Evolutionary conservation across 2,113 vertebrate species (phyloP).

Genomic region (Sapajus apella): DNA sequence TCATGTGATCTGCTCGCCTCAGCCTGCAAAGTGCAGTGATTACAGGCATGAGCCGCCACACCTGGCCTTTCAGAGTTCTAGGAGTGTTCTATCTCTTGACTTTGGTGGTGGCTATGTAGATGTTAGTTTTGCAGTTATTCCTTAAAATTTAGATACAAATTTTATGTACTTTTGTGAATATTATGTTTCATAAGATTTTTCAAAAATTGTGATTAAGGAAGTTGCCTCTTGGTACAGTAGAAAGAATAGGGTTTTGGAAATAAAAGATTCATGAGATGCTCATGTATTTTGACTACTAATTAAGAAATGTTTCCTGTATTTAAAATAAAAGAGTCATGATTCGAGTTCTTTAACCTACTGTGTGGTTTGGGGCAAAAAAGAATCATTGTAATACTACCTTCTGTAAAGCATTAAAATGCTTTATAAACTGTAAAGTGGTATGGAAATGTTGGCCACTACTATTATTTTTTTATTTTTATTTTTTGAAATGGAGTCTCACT

Average conservation of each 20-base stretch:
- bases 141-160: neutral
- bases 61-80: no score
- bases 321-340: neutral
- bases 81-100: no score
- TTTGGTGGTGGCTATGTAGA: no score
- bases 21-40: neutral
- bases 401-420: constrained; percentile 10
- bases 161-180: constrained; percentile 3
- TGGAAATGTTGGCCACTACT: neutral
- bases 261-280: neutral
- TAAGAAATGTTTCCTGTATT: neutral
- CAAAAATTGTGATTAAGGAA: neutral
- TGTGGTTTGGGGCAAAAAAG: neutral
- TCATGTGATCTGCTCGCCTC: neutral
- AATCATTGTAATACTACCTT: neutral
- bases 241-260: neutral
- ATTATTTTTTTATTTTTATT: neutral
- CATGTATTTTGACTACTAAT: neutral
- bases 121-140: constrained; percentile 32
- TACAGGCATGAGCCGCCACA: neutral
- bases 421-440: neutral
- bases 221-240: neutral
- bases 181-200: neutral
- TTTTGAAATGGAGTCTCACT: no score
- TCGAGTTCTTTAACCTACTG: neutral